Evolutionary conservation across 92 coral and sea anemone genomes (phyloP), one percentile per base, ranked within the genome.

Genomic region (Phenganax marumi): DNA sequence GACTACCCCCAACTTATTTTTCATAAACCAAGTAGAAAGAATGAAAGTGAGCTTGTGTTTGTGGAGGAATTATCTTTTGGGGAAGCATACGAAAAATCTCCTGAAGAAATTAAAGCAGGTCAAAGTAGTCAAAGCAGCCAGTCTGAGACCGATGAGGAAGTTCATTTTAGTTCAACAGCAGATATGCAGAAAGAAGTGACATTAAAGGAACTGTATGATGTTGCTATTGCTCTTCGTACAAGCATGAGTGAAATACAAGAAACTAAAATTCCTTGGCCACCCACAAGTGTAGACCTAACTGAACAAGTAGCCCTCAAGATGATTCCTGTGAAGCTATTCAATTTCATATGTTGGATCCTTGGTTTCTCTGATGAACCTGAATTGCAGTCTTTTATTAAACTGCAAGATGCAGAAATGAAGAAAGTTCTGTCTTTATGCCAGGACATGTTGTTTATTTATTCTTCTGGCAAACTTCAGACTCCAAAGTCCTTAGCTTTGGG

Each of bases 361-460:
- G 76, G 76, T 14, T 71, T 71, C 53, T 71, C 76, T 43, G 76
- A 71, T 71, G 53, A 0, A 43, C 76, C 55, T 43, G 55, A 43
- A 71, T 19, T 71, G 76, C 10, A 43, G 33, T 19, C 76, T 47
- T 68, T 7, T 25, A 68, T 68, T 25, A 68, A 68, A 68, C 49
- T 68, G 49, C 3, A 26, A 68, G 73, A 68, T 68, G 19, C 49
- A 68, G 24, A 68, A 68, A 68, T 68, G 73, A 68, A 68, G 73
- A 68, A 68, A 25, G 73, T 68, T 46, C 14, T 68, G 33, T 13
- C 73, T 14, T 68, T 68, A 68, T 68, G 73, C 73, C 73, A 68
- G 26, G 73, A 68, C 73, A 68, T 68, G 73, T 68, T 68, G 73
- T 68, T 68, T 68, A 25, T 68, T 68, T 68, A 68, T n/a, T 68